Conservation (phyloP, 2,888 invertebrate genomes). For the Apoderus coryli region DNA sequence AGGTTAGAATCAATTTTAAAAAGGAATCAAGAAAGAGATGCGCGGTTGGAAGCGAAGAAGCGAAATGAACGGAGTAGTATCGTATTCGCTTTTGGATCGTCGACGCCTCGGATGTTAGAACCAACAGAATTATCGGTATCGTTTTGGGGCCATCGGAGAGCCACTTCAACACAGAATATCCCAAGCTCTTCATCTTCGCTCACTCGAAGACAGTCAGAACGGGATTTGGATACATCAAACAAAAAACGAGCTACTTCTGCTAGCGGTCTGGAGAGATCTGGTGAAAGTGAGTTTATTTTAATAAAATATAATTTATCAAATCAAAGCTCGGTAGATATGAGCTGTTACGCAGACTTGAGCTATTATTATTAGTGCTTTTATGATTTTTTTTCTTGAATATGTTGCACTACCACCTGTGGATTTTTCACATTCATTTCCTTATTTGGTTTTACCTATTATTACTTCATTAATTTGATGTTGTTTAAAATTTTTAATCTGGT, state of each 20-base stretch:
- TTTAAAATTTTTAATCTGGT: no score
- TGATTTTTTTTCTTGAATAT: no score
- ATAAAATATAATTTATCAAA: no score
- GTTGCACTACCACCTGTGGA: no score
- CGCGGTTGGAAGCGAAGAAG: constrained; percentile 56
- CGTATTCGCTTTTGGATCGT: constrained; percentile 84
- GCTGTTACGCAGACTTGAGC: no score
- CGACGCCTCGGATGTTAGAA: constrained; percentile 75
- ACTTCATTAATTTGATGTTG: no score
- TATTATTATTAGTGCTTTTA: no score
- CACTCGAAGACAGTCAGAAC: constrained; percentile 72
- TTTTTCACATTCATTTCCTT: no score
- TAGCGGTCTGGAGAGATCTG: constrained; percentile 50
- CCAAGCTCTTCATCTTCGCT: constrained; percentile 41
- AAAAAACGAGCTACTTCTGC: constrained; percentile 69
- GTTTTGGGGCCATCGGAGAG: constrained; percentile 79
- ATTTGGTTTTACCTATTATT: no score
- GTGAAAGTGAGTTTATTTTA: constrained; percentile 37
- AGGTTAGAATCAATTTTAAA: constrained; percentile 71
- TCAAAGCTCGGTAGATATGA: no score
- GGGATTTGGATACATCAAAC: constrained; percentile 56
- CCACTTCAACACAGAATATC: constrained; percentile 82
- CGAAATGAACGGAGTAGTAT: constrained; percentile 59
- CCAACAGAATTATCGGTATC: constrained; percentile 64
- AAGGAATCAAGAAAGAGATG: constrained; percentile 47